Conservation (phyloP, 2,113 vertebrate species). For the Alethe castanea region DNA sequence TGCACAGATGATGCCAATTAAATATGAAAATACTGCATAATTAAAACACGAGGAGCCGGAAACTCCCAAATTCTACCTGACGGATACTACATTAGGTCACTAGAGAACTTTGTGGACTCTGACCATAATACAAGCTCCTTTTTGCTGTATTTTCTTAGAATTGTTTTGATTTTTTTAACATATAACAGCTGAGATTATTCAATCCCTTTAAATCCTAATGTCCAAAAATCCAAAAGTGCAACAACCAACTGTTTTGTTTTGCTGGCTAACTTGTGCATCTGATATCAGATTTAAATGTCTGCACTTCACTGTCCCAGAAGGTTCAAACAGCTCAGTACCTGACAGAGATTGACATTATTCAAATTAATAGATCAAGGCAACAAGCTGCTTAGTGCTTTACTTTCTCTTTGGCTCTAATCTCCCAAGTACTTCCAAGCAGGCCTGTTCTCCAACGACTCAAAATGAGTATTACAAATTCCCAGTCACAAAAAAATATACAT, state of each 20-base stretch:
- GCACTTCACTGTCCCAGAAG: neutral
- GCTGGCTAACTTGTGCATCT: neutral
- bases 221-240: neutral
- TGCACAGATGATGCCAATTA: neutral
- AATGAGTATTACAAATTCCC: neutral
- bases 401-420: neutral
- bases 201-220: neutral
- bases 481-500: neutral
- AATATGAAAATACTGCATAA: neutral
- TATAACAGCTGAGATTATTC: neutral
- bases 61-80: neutral
- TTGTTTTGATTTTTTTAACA: neutral
- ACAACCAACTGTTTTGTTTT: neutral
- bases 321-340: neutral
- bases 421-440: neutral
- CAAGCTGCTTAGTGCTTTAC: neutral
- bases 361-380: neutral
- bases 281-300: neutral
- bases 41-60: neutral
- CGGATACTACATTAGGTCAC: fast-evolving
- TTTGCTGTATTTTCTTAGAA: neutral
- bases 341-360: neutral
- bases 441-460: neutral
- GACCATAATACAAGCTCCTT: neutral
- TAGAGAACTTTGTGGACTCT: neutral